Evolutionary conservation across 2,797 vertebrate species (phyloP).

Genomic region (Chelidonichthys spinosus): DNA sequence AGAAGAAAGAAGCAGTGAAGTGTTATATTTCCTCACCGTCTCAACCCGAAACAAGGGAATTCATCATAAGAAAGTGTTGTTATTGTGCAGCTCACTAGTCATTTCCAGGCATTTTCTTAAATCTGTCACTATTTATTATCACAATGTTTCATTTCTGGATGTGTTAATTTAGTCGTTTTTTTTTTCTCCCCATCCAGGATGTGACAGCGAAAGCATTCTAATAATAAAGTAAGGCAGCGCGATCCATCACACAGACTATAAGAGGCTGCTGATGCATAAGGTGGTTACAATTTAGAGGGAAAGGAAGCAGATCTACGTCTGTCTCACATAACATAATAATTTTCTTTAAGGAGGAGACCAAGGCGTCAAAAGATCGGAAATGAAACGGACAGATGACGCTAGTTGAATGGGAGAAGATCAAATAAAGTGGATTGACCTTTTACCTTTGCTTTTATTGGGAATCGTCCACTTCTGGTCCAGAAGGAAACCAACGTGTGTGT

Average conservation of each 20-base stretch:
- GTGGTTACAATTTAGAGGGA: neutral
- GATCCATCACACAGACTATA: neutral
- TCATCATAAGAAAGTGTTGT: constrained; percentile 11
- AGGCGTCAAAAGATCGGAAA: neutral
- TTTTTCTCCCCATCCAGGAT: neutral
- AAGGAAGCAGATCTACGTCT: constrained; percentile 6
- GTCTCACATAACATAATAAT: neutral
- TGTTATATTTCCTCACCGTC: too few species aligned
- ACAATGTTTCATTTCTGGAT: neutral
- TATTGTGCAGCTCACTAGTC: neutral
- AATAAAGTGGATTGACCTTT: constrained; percentile 27
- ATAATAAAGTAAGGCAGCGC: neutral
- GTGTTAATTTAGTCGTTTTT: neutral
- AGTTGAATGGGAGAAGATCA: neutral
- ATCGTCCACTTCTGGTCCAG: neutral
- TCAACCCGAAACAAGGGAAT: neutral
- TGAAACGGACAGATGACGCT: constrained; percentile 12
- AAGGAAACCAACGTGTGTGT: neutral
- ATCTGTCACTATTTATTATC: constrained; percentile 1
- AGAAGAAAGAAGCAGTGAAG: neutral
- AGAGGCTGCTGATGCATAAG: constrained; percentile 2
- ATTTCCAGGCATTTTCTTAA: constrained; percentile 11
- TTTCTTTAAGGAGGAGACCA: constrained; percentile 15
- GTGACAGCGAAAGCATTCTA: neutral
- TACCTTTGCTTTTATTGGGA: constrained; percentile 11